A percentile compares a stretch with the other conserved stretches of the same genome.
phyloP scores from a whole-genome alignment of 2,888 invertebrate species.

The Sisyra nigra region DNA sequence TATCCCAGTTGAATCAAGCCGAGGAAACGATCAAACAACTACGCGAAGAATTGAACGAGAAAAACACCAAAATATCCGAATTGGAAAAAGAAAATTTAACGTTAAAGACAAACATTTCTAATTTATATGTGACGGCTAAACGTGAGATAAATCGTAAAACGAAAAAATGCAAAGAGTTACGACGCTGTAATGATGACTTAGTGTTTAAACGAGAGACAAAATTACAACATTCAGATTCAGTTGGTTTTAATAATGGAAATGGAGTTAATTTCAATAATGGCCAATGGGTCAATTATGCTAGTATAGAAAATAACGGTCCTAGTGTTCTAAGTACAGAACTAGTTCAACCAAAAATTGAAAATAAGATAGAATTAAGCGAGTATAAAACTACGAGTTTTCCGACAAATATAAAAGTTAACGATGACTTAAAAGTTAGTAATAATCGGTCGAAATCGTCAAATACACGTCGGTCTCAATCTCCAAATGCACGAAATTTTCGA shows the following conservation, averaged over 20 bases:
- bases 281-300: background rate
- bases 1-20: background rate
- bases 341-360: too few species aligned
- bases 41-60: background rate
- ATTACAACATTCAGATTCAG: background rate
- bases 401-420: too few species aligned
- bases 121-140: background rate
- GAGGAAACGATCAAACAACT: background rate
- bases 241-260: background rate
- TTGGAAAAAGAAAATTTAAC: background rate
- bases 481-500: too few species aligned
- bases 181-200: background rate
- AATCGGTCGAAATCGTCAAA: too few species aligned
- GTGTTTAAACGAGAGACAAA: background rate
- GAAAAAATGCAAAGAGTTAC: background rate
- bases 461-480: too few species aligned
- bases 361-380: too few species aligned
- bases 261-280: background rate
- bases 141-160: background rate
- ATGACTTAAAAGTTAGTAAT: too few species aligned
- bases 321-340: background rate
- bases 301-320: background rate
- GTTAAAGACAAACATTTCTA: background rate
- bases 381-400: too few species aligned
- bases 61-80: background rate